These are phyloP conservation scores for Tachycineta bicolor DNA, from an alignment of 2,113 vertebrate species.

Conservation along the genomic window DNA sequence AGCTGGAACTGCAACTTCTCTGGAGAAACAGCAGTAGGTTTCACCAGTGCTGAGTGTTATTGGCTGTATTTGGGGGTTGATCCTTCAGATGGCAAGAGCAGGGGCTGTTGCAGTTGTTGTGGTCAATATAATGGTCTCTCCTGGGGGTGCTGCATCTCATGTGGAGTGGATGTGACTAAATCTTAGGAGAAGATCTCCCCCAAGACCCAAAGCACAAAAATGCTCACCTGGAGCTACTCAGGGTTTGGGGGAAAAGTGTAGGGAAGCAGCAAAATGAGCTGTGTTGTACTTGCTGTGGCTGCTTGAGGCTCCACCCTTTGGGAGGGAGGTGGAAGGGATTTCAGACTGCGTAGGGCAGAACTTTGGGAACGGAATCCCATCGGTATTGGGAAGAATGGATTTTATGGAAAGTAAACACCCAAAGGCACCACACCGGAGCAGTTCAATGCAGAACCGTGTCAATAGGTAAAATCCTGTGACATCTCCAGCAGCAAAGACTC, in stretches of 20 bases:
- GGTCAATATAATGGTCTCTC: background rate
- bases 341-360: background rate
- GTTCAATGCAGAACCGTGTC: background rate
- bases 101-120: background rate
- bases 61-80: background rate
- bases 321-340: background rate
- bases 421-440: background rate
- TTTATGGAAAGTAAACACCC: background rate
- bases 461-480: background rate
- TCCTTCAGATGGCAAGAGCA: background rate
- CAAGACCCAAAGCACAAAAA: background rate
- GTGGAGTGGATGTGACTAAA: background rate
- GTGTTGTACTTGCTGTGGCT: background rate
- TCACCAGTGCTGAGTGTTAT: background rate
- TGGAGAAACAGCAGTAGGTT: background rate
- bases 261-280: background rate
- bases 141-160: background rate
- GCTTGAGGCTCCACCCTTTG: background rate
- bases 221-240: accelerated
- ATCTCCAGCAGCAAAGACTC: background rate
- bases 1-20: background rate
- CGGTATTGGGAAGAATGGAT: background rate
- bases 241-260: too few relatives aligned
- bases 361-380: background rate
- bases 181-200: background rate